Evolutionary conservation across 2,113 vertebrate genomes (phyloP), one percentile per base, ranked within the genome.

Genomic region (Mesoclemmys tuberculata): DNA sequence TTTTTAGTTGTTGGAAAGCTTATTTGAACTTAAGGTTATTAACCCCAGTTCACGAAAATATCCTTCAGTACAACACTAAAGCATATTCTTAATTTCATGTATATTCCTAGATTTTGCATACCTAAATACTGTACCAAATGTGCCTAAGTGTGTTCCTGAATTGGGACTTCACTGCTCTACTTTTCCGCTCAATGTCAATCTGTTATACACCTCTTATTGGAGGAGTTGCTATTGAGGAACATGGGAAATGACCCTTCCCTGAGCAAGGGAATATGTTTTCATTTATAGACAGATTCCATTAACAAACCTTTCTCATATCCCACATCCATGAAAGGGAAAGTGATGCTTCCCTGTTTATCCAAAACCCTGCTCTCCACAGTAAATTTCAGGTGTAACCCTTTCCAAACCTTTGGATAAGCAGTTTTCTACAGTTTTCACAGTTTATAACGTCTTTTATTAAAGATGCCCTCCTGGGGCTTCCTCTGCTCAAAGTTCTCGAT

Each of bases 311-410:
- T 0, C 24, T 93, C 82, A 0, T 75, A 38, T 95, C 16, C 64
- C n/a, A 51, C 2, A 46, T 1, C 5, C 2, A 35, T 85, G 24
- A 74, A 58, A 83, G 81, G 81, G 86, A 11, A 55, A 9, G 41
- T 95, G 80, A 8, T 10, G 4, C 9, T 93, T 55, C 79, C 21
- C 64, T 75, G 22, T 84, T 90, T 80, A 55, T 19, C 93, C 10
- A 0, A 61, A 68, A 94, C 82, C 6, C 41, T 77, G 0, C 87
- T 82, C 85, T 90, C 90, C 48, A 86, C 78, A 84, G 27, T 41
- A 77, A 56, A 26, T 92, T 95, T 95, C 79, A 88, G 55, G 79
- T 91, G 35, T 84, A 79, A 44, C 55, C 31, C 83, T 94, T 93
- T 38, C 58, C 44, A 41, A 87, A 27, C 18, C n/a, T 91, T 92